Evolutionary conservation across 2,888 invertebrate species (phyloP), one percentile per base, ranked within the genome.

Genomic region (Drosophila kokeensis): DNA sequence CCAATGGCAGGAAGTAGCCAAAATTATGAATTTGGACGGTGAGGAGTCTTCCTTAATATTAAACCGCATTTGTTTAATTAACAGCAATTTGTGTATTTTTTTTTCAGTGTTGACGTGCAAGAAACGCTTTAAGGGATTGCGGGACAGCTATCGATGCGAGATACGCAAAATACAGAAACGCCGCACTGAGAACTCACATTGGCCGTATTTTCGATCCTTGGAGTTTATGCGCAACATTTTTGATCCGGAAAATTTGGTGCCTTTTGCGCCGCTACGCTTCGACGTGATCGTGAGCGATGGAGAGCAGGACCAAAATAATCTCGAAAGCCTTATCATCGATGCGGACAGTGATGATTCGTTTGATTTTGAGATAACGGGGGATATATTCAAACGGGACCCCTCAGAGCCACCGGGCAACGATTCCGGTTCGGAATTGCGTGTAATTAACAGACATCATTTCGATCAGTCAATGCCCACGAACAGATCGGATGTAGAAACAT

Each of bases 321-420:
- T 86, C 48, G 76, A 81, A 18, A 82, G 77, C 32, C 81, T 88
- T 11, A 32, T 71, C 8, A 77, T 89, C 7, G 88, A 87, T 45
- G 48, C 81, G 15, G 86, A 87, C 15, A 76, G 77, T 36, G 90
- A 88, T 34, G 83, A 88, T 57, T 86, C 83, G 0, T 75, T 79
- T 54, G 90, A 80, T 11, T 87, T 90, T 53, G 87, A 90, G 15
- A 76, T 87, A 11, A 77, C 90, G 53, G 80, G 75, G 0, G 87
- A 87, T 32, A 88, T 90, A 36, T 87, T 90, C 13, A 78, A 86
- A 40, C 72, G 72, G 5, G 72, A 73, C 0, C 13, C 72, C 8
- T 27, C 32, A 8, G 71, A 75, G 4, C 7, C 58, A 1, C 49
- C 55, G 7, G 42, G 27, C 0, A 45, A 55, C 2, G 77, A 74